Conservation (phyloP, 2,113 vertebrate species). For the Chaetops frenatus region DNA sequence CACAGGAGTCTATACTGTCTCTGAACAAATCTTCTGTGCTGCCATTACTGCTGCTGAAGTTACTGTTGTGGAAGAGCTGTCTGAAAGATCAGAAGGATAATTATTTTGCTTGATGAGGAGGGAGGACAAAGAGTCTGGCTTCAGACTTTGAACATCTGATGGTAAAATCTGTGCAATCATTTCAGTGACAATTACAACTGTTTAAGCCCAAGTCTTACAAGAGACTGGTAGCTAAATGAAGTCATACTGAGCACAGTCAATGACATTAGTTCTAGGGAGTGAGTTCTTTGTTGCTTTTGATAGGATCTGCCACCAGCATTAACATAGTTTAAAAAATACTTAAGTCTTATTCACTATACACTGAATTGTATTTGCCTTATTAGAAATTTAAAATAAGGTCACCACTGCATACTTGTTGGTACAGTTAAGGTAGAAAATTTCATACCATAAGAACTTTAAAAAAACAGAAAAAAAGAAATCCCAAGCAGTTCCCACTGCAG, state of each 20-base stretch:
- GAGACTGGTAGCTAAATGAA: background rate
- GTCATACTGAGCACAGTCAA: background rate
- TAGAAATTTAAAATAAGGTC: background rate
- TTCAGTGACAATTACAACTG: background rate
- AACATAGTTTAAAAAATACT: background rate
- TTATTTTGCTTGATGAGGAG: slow-evolving; percentile 58
- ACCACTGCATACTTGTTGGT: background rate
- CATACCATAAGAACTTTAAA: background rate
- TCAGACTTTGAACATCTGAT: background rate
- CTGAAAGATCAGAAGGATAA: slow-evolving; percentile 67
- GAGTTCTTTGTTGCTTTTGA: background rate
- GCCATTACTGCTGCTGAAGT: slow-evolving; percentile 94
- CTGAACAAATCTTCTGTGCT: slow-evolving; percentile 95
- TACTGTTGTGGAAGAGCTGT: slow-evolving; percentile 93
- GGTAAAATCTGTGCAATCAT: background rate
- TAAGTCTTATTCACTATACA: background rate
- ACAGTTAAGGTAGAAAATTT: background rate
- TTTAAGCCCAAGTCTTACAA: background rate
- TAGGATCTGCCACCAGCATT: background rate
- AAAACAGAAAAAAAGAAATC: background rate
- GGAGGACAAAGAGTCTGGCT: background rate
- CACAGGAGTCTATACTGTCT: slow-evolving; percentile 94
- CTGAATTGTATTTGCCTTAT: background rate
- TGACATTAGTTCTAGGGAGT: background rate
- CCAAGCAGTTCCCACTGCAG: background rate